Base-by-base conservation (phyloP, 2,797 vertebrate species). In the Clarias fuscus region DNA sequence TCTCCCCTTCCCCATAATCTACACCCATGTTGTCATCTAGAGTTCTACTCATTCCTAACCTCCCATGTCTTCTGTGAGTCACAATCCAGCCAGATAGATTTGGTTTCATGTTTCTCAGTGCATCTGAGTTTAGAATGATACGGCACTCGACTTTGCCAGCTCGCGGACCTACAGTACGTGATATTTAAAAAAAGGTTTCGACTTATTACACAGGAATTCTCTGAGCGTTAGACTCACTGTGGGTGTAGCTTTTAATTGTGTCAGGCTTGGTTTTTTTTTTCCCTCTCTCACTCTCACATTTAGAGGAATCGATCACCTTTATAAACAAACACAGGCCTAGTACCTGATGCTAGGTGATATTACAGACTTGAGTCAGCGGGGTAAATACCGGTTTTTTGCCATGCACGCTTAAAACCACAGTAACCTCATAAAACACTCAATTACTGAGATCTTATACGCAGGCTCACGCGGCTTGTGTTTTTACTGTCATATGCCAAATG, bases 401-500 rank as follows among this genome's bases (percentile, higher is more conserved):
- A 20, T 85, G 84, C 56, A 82, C 83, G 67, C 58, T 68, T 87
- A 72, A 84, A 85, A 87, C 88, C 89, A 33, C 88, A 83, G 7
- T 82, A 84, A 89, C 88, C 88, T 90, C 86, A 88, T 84, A 86
- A 88, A 87, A 87, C 48, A 85, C 77, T 53, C 68, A 82, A 62
- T 81, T 81, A 87, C 33, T 20, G 48, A 80, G 48, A 65, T 59
- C 37, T 62, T 75, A 83, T n/a, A 78, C 18, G 40, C 67, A 78
- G 58, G n/a, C 48, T 67, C 68, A 24, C 53, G 30, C 68, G 17
- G 83, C 86, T 89, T 88, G 80, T 89, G 88, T 89, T 89, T 89
- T 84, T 73, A 77, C 87, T 83, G 72, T 78, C 76, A 86, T 82
- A 87, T 81, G 86, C 87, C 90, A 90, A 91, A 91, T 91, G 90